phyloP scores from a whole-genome alignment of 2,113 vertebrate genomes.

The Ramphastos sulfuratus region DNA sequence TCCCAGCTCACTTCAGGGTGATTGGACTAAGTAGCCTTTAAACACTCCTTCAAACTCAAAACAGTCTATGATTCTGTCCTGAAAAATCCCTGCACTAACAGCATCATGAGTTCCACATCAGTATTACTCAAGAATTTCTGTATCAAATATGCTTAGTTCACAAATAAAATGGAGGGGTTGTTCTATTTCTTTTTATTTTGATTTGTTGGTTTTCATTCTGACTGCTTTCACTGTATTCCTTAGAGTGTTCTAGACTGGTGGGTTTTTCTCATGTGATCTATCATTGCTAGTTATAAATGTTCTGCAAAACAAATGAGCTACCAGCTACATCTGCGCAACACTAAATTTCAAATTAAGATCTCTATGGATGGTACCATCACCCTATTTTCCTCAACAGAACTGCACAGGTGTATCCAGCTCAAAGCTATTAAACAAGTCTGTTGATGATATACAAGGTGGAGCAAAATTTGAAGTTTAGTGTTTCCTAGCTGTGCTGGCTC shows the following conservation, averaged over 20 bases:
- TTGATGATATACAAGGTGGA: slow-evolving; percentile 1
- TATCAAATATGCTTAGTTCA: not conserved
- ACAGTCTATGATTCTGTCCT: not conserved
- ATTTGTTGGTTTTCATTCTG: not conserved
- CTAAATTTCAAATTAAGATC: not conserved
- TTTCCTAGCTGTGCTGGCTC: slow-evolving; percentile 13
- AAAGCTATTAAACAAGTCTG: slow-evolving; percentile 26
- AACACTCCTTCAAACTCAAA: too few relatives aligned
- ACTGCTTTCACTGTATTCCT: not conserved
- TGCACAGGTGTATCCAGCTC: not conserved
- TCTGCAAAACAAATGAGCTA: not conserved
- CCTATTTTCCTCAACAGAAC: not conserved
- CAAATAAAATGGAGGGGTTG: fast-evolving
- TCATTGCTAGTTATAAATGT: not conserved
- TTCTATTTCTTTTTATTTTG: not conserved
- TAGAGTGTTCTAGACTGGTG: not conserved
- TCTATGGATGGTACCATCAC: not conserved
- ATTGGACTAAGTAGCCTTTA: not conserved
- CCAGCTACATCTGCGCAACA: not conserved
- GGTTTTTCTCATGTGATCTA: not conserved
- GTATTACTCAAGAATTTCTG: not conserved
- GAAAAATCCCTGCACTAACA: not conserved
- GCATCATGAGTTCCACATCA: not conserved
- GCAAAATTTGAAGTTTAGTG: slow-evolving; percentile 17
- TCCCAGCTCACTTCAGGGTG: not conserved